phyloP scores from a whole-genome alignment of 2,797 vertebrate species.

The Myripristis jacobus region DNA sequence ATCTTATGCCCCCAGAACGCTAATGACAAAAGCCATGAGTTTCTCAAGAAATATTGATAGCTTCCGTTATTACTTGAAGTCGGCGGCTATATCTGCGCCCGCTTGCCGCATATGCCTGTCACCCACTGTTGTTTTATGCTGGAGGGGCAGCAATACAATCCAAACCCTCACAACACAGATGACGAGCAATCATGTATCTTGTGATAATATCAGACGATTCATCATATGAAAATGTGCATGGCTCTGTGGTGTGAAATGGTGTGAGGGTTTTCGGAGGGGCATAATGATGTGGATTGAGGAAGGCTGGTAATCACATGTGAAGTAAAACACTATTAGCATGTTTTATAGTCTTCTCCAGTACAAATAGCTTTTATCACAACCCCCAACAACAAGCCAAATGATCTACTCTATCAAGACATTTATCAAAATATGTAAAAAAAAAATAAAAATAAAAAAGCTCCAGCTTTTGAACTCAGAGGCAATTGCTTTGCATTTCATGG shows the following conservation, averaged over 20 bases:
- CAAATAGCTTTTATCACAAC: not conserved
- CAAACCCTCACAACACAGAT: conserved; percentile 14
- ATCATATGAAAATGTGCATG: conserved; percentile 20
- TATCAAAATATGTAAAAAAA: conserved; percentile 45
- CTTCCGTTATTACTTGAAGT: conserved; percentile 32
- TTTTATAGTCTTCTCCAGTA: conserved; percentile 19
- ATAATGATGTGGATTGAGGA: conserved; percentile 3
- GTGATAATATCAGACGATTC: not conserved
- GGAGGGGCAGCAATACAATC: not conserved
- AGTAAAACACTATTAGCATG: conserved; percentile 22
- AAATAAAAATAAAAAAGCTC: no score
- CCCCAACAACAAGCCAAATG: conserved; percentile 38
- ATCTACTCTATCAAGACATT: conserved; percentile 35
- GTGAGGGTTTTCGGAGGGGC: conserved; percentile 29
- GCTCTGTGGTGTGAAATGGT: conserved; percentile 29
- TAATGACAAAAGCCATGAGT: conserved; percentile 15
- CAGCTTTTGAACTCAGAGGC: conserved; percentile 54
- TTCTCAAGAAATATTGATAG: not conserved
- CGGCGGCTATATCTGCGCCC: not conserved
- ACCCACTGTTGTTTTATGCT: conserved; percentile 29
- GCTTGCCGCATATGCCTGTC: not conserved
- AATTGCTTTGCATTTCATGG: conserved; percentile 59
- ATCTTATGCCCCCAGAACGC: conserved; percentile 9
- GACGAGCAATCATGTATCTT: conserved; percentile 4
- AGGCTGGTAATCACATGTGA: conserved; percentile 23